These are phyloP conservation scores for Coecobrya sp. DNA, from an alignment of 2,888 invertebrate genomes.

Conservation along the genomic window DNA sequence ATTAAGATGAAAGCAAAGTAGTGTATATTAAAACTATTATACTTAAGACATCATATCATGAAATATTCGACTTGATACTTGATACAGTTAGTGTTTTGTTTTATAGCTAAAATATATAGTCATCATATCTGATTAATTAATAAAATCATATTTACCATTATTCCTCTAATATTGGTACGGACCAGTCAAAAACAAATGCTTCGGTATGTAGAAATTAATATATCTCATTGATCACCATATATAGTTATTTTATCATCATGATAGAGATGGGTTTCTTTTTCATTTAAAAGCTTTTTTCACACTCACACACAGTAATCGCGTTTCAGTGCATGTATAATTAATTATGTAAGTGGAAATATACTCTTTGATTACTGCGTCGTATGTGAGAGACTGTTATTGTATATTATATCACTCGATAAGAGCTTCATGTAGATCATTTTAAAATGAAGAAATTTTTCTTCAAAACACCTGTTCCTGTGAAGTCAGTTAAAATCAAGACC, in stretches of 20 bases:
- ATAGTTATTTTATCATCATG: slow-evolving; percentile 65
- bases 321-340: slow-evolving; percentile 34
- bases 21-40: slow-evolving; percentile 76
- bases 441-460: slow-evolving; percentile 73
- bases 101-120: slow-evolving; percentile 78
- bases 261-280: slow-evolving; percentile 55
- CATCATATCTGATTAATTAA: slow-evolving; percentile 79
- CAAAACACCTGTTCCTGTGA: slow-evolving; percentile 74
- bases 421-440: slow-evolving; percentile 71
- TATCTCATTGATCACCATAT: slow-evolving; percentile 78
- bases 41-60: slow-evolving; percentile 68
- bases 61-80: slow-evolving; percentile 72
- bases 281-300: slow-evolving; percentile 50
- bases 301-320: slow-evolving; percentile 40
- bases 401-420: slow-evolving; percentile 68
- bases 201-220: slow-evolving; percentile 76
- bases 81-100: slow-evolving; percentile 68
- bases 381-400: slow-evolving; percentile 72
- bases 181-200: slow-evolving; percentile 82
- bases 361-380: slow-evolving; percentile 60
- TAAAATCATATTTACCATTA: slow-evolving; percentile 69
- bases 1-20: slow-evolving; percentile 76
- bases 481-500: slow-evolving; percentile 80
- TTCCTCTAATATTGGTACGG: slow-evolving; percentile 75
- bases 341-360: slow-evolving; percentile 13